Conservation (phyloP, 2,888 invertebrate species). For the Diplolepis rosae region DNA sequence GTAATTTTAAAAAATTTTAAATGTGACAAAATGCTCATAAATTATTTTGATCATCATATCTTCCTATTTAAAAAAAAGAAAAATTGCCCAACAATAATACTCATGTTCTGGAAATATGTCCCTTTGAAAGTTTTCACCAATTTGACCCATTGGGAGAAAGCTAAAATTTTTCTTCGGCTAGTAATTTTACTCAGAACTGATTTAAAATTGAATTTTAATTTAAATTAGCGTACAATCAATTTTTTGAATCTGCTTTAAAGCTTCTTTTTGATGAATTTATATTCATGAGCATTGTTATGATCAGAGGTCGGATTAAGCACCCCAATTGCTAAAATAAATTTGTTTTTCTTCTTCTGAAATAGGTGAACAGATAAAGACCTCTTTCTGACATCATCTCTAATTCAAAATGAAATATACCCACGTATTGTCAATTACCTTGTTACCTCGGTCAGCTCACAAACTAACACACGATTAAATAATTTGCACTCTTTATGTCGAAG, state of each 20-base stretch:
- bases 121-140: no score
- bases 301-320: not conserved
- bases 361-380: not conserved
- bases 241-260: not conserved
- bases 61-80: no score
- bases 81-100: no score
- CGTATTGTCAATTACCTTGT: conserved; percentile 22
- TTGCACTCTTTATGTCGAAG: conserved; percentile 4
- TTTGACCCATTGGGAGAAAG: no score
- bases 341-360: not conserved
- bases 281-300: not conserved
- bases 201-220: not conserved
- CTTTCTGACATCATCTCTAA: not conserved
- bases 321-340: not conserved
- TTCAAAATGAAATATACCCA: conserved; percentile 8
- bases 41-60: no score
- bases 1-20: no score
- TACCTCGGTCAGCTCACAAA: conserved; percentile 9
- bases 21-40: no score
- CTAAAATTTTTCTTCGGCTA: no score
- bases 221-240: not conserved
- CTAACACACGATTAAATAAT: conserved; percentile 10
- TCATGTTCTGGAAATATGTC: no score
- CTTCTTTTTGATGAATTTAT: not conserved
- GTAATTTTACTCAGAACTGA: no score